phyloP scores from a whole-genome alignment of 2,113 vertebrate species.

The Fulica atra region DNA sequence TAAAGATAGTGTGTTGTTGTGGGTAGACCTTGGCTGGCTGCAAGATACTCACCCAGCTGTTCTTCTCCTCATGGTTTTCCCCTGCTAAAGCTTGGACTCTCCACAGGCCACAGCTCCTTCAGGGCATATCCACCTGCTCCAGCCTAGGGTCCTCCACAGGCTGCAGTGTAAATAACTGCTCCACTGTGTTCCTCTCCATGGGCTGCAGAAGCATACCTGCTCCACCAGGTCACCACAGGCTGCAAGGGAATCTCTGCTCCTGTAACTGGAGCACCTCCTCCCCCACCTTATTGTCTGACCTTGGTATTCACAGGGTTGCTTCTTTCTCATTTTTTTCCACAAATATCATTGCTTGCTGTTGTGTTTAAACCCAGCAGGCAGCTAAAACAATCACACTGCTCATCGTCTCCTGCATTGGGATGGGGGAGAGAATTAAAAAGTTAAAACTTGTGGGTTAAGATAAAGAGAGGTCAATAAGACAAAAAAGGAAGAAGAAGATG shows the following conservation, averaged over 20 bases:
- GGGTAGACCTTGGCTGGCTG: background rate
- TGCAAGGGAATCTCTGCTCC: background rate
- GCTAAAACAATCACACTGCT: too few species aligned
- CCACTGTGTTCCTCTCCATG: background rate
- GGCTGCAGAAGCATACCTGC: background rate
- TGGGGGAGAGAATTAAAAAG: too few species aligned
- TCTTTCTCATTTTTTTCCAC: background rate
- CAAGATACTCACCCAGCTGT: background rate
- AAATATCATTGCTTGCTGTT: background rate
- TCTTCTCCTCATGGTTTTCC: background rate
- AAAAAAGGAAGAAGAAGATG: too few species aligned
- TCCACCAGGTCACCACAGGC: background rate
- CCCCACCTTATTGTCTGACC: background rate
- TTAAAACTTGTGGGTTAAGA: too few species aligned
- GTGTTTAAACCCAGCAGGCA: too few species aligned
- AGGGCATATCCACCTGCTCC: background rate
- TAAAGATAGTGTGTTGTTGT: background rate
- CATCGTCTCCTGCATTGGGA: too few species aligned
- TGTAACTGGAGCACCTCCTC: background rate
- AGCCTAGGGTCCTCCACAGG: background rate
- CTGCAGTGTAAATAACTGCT: background rate
- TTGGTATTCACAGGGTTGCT: background rate
- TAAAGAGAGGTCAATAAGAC: too few species aligned
- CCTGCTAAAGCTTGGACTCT: rapidly evolving
- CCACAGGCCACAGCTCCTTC: background rate